Percentiles rank a stretch among this genome's conserved stretches.
These are phyloP conservation scores for Caprella mutica DNA, from an alignment of 2,888 invertebrate species.

Conservation along the genomic window DNA sequence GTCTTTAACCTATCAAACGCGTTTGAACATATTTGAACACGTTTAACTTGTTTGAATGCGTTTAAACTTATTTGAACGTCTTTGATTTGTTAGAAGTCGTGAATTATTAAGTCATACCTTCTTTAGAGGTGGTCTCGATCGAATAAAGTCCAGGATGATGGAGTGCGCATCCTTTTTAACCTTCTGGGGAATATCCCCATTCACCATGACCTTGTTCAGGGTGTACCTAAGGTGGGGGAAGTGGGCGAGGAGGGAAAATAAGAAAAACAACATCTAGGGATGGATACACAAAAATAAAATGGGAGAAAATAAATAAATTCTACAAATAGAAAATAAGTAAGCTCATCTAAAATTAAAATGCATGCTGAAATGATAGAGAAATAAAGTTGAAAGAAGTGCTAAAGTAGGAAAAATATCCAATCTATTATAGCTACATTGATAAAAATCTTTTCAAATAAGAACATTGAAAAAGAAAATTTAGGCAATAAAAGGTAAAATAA, in stretches of 20 bases:
- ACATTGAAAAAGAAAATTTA: too few species aligned
- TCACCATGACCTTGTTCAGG: slow-evolving; percentile 51
- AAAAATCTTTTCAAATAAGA: too few species aligned
- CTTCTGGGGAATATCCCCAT: slow-evolving; percentile 60
- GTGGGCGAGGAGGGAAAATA: not conserved
- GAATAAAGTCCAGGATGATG: slow-evolving; percentile 89
- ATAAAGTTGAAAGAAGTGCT: not conserved
- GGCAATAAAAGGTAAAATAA: too few species aligned
- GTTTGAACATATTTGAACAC: too few species aligned
- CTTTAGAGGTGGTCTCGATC: slow-evolving; percentile 83
- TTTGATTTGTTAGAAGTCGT: too few species aligned
- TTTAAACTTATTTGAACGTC: too few species aligned
- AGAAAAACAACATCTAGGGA: not conserved
- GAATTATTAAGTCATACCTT: too few species aligned
- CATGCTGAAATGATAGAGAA: not conserved
- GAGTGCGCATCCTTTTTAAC: slow-evolving; percentile 91
- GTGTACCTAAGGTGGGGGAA: slow-evolving; percentile 30
- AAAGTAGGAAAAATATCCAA: too few species aligned
- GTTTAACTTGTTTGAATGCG: too few species aligned
- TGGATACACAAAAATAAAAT: not conserved
- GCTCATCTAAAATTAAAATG: not conserved
- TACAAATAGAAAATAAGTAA: not conserved
- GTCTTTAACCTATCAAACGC: too few species aligned
- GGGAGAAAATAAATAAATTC: not conserved
- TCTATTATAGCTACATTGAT: too few species aligned